A percentile compares a stretch with the other conserved stretches of the same genome.
Evolutionary conservation across 2,888 invertebrate genomes (phyloP).

Genomic region (Xylocampa areola): DNA sequence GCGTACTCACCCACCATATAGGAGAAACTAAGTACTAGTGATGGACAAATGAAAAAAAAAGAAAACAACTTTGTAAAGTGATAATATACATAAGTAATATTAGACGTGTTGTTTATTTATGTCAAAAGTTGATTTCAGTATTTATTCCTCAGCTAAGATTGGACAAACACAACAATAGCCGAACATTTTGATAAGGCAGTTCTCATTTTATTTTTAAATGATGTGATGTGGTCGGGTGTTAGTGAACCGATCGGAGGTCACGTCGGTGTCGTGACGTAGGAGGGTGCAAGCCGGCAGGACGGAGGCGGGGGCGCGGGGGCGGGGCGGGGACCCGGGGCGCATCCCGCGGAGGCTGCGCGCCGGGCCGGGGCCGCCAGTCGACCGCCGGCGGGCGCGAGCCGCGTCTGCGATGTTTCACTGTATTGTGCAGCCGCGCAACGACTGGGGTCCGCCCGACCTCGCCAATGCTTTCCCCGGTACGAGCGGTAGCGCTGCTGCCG

Average conservation of each 20-base stretch:
- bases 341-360: conserved; percentile 67
- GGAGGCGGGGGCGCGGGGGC: conserved; percentile 38
- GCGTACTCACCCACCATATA: too few species aligned
- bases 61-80: too few species aligned
- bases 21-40: too few species aligned
- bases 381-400: conserved; percentile 62
- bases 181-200: conserved; percentile 6
- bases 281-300: conserved; percentile 45
- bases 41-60: too few species aligned
- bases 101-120: too few species aligned
- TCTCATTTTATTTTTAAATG: conserved; percentile 4
- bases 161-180: not conserved
- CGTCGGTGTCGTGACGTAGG: conserved; percentile 35
- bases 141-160: not conserved
- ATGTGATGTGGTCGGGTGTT: conserved; percentile 27
- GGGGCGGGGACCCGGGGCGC: conserved; percentile 54
- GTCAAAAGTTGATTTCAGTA: not conserved
- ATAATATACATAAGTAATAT: too few species aligned
- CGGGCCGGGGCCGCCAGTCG: conserved; percentile 55
- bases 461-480: conserved; percentile 94
- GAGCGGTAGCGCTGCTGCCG: conserved; percentile 34
- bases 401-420: conserved; percentile 93
- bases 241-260: conserved; percentile 54
- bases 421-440: conserved; percentile 94
- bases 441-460: conserved; percentile 93